Evolutionary conservation across 2,797 vertebrate species (phyloP).

Genomic region (Takifugu rubripes): DNA sequence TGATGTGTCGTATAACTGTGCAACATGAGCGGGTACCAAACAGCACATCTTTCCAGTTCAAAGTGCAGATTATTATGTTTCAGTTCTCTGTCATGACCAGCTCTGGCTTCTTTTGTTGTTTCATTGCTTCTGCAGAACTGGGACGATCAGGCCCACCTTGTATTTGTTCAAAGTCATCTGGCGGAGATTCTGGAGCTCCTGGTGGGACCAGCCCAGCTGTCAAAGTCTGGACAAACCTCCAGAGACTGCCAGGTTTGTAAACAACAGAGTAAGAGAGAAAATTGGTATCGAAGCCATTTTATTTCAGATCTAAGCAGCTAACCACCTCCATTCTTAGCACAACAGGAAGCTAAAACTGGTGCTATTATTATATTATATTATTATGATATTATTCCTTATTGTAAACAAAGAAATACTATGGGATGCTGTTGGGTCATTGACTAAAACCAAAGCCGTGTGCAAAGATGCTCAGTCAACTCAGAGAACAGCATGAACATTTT

Average conservation of each 20-base stretch:
- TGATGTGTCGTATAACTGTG: too few species aligned
- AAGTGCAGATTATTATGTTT: neutral
- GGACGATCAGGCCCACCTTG: slow-evolving; percentile 88
- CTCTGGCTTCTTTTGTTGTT: slow-evolving; percentile 3
- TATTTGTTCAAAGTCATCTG: slow-evolving; percentile 85
- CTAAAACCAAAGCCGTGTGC: too few species aligned
- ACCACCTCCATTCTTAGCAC: too few species aligned
- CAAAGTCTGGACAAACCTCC: slow-evolving; percentile 71
- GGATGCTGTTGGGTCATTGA: neutral
- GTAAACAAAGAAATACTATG: neutral
- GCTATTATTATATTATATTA: too few species aligned
- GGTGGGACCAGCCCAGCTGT: slow-evolving; percentile 85
- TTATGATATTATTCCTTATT: neutral
- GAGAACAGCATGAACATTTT: too few species aligned
- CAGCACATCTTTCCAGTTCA: neutral
- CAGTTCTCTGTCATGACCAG: neutral
- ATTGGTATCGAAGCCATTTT: too few species aligned
- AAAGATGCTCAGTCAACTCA: too few species aligned
- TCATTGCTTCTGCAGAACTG: slow-evolving; percentile 80
- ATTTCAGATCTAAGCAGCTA: too few species aligned
- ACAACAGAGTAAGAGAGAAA: too few species aligned
- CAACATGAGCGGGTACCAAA: too few species aligned
- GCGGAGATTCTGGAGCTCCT: slow-evolving; percentile 86
- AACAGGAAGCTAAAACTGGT: too few species aligned
- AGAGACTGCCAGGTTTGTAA: slow-evolving; percentile 72